phyloP scores from a whole-genome alignment of 2,888 invertebrate genomes.

The Germaria angustata region DNA sequence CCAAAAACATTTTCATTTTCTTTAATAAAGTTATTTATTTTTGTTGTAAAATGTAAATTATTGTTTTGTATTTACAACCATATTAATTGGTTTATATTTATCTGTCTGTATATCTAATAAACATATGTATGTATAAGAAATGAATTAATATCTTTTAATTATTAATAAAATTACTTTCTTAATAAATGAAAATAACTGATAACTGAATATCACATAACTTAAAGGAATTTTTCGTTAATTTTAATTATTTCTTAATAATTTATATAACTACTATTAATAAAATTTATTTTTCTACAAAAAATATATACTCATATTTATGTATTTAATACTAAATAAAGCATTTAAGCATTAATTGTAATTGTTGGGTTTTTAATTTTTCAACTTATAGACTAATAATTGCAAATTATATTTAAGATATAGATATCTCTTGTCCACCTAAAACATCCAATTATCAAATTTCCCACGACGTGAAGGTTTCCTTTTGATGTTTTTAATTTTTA shows the following conservation, averaged over 20 bases:
- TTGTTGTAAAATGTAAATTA: conserved; percentile 46
- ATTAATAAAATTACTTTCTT: not conserved
- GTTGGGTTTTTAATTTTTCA: conserved; percentile 6
- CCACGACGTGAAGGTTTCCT: conserved; percentile 75
- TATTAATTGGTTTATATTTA: conserved; percentile 47
- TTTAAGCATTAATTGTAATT: conserved; percentile 50
- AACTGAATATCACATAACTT: conserved; percentile 64
- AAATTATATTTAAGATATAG: conserved; percentile 6
- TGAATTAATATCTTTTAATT: not conserved
- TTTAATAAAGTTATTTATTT: no score
- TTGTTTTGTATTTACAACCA: conserved; percentile 65
- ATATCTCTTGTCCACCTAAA: conserved; percentile 68
- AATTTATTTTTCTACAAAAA: conserved; percentile 37
- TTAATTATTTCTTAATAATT: conserved; percentile 20
- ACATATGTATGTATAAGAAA: not conserved
- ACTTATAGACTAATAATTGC: conserved; percentile 13
- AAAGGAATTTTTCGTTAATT: conserved; percentile 49
- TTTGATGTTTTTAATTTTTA: conserved; percentile 56
- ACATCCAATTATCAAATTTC: conserved; percentile 79
- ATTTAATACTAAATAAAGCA: conserved; percentile 59
- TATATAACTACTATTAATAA: conserved; percentile 49
- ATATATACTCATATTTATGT: conserved; percentile 36
- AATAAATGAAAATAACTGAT: conserved; percentile 42
- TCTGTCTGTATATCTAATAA: not conserved
- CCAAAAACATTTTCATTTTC: no score